Evolutionary conservation across 2,113 vertebrate species (phyloP), one percentile per base, ranked within the genome.

Genomic region (Myiopsitta monachus): DNA sequence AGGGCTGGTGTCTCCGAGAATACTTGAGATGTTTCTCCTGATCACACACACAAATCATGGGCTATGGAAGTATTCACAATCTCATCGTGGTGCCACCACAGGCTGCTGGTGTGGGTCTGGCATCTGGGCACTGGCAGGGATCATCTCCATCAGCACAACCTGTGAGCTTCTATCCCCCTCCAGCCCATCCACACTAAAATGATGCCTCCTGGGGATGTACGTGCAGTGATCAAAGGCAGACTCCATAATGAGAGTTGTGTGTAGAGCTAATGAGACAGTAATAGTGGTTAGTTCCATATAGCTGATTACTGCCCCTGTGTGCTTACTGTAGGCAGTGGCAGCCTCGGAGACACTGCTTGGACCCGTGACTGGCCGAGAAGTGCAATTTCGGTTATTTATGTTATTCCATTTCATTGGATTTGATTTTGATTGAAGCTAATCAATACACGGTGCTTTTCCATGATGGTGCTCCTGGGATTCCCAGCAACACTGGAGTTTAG

Each of bases 211-310:
- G 31, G 18, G 47, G 31, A 43, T 36, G 27, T 41, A 4, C 23
- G 24, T 39, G 55, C 67, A 66, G 23, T 14, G 67, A 80, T 46
- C 67, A 77, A 87, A 69, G 55, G 74, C 23, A 46, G 26, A 33
- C 5, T 70, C 22, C 9, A 5, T 11, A 31, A 43, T 33, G 43
- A 31, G 64, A 74, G 67, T 30, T 83, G 28, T 57, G 22, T 43
- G 69, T 22, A 59, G 38, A 86, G n/a, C 68, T 93, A 81, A 90
- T 70, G 76, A 88, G 80, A 41, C 26, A 55, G 46, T 47, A 81
- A 77, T 39, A 81, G 72, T 41, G n/a, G 44, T 44, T 93, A 88
- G 88, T 83, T 80, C 88, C 88, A 41, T 47, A 77, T 31, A 49
- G 4, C n/a, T 81, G 73, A 91, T 88, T 77, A 51, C 79, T 77